Conservation (phyloP, 2,797 vertebrate species). For the Danionella dracula region DNA sequence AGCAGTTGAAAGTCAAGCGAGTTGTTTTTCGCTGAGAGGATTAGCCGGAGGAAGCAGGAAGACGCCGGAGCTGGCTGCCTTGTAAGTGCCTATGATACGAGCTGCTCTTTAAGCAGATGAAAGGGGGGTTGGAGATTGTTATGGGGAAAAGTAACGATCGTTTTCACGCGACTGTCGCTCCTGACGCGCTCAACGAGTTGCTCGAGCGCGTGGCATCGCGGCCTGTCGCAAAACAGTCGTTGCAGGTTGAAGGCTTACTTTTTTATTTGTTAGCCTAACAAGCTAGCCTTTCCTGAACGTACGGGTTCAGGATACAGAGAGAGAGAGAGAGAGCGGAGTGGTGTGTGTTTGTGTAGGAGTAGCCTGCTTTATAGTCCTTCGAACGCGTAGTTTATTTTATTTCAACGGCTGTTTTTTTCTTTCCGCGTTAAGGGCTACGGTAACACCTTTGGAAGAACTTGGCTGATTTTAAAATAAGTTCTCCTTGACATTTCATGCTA, state of each 20-base stretch:
- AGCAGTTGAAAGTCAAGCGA: conserved; percentile 73
- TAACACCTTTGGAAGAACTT: conserved; percentile 1
- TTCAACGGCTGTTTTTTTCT: neutral
- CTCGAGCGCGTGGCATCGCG: conserved; percentile 63
- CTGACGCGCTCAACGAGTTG: conserved; percentile 57
- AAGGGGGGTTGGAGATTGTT: conserved; percentile 55
- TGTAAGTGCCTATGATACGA: conserved; percentile 70
- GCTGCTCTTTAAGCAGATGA: conserved; percentile 65
- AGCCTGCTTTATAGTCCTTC: neutral
- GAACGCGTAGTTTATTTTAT: conserved; percentile 15
- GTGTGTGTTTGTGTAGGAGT: conserved; percentile 24
- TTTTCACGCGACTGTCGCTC: conserved; percentile 55
- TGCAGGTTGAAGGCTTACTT: conserved; percentile 64
- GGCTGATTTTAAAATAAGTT: conserved; percentile 30
- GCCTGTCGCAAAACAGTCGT: conserved; percentile 64
- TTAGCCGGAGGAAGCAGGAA: conserved; percentile 62
- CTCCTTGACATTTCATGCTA: conserved; percentile 10
- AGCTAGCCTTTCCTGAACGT: conserved; percentile 63
- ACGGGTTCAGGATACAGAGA: conserved; percentile 57
- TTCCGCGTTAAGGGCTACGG: conserved; percentile 6
- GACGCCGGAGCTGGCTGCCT: conserved; percentile 69
- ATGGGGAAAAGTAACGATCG: conserved; percentile 68
- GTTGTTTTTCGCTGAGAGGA: conserved; percentile 49
- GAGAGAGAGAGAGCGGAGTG: conserved; percentile 25
- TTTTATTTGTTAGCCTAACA: conserved; percentile 63